Conservation (phyloP, 2,113 vertebrate species). For the Perccottus glenii region DNA sequence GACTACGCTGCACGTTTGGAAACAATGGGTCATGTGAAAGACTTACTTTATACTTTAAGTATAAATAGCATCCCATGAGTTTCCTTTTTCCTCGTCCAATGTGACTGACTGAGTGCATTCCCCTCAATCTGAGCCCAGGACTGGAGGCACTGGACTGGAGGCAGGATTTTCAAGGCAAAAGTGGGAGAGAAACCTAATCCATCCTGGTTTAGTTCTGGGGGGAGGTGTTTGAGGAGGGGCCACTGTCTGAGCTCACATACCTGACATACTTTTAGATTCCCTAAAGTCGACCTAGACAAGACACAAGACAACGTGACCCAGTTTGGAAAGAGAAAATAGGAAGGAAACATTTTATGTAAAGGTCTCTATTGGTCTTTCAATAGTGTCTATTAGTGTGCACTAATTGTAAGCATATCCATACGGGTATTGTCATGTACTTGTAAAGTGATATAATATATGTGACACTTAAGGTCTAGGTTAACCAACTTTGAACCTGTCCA, state of each 20-base stretch:
- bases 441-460: too few species aligned
- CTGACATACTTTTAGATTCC: slow-evolving; percentile 53
- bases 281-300: slow-evolving; percentile 4
- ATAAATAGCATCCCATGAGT: slow-evolving; percentile 17
- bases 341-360: neutral
- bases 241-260: slow-evolving; percentile 44
- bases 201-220: neutral
- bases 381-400: too few species aligned
- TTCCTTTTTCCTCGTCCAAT: slow-evolving; percentile 11
- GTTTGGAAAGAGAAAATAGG: neutral
- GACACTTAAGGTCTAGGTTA: too few species aligned
- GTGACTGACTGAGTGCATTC: slow-evolving; percentile 2
- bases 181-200: slow-evolving; percentile 54
- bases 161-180: slow-evolving; percentile 45
- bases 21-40: slow-evolving; percentile 33
- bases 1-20: neutral
- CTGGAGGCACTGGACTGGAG: slow-evolving; percentile 23
- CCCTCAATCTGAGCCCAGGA: neutral
- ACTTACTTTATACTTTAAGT: slow-evolving; percentile 5
- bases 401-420: too few species aligned
- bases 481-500: too few species aligned
- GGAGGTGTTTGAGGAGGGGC: neutral
- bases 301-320: neutral
- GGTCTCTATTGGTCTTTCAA: neutral
- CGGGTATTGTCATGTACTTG: too few species aligned